These are phyloP conservation scores for Petrocephalus zakoni DNA, from an alignment of 2,113 vertebrate genomes.

Conservation along the genomic window DNA sequence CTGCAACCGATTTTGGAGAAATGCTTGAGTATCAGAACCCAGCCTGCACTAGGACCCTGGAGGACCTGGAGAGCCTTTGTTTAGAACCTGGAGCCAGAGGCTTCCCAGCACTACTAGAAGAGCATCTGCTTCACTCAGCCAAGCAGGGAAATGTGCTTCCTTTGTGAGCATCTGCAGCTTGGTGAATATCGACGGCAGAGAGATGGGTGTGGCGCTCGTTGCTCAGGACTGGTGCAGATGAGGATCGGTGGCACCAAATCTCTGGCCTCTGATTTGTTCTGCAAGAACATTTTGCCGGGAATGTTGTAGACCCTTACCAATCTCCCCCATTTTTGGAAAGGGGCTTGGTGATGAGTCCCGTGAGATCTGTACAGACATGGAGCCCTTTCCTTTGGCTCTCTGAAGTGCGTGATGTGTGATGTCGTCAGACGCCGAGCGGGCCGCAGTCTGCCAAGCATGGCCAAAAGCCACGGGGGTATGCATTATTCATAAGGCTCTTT, in stretches of 20 bases:
- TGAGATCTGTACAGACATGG: background rate
- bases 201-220: background rate
- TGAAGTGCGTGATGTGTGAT: background rate
- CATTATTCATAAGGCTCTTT: background rate
- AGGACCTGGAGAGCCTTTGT: background rate
- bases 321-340: background rate
- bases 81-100: background rate
- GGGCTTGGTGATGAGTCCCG: background rate
- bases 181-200: background rate
- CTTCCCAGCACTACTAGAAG: background rate
- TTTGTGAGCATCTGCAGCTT: background rate
- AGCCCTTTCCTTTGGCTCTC: background rate
- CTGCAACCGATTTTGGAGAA: background rate
- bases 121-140: background rate
- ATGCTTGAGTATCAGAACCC: background rate
- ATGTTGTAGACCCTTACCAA: background rate
- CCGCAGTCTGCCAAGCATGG: background rate
- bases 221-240: background rate
- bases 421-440: background rate
- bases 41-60: background rate
- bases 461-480: background rate
- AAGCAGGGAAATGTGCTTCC: background rate
- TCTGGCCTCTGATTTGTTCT: background rate
- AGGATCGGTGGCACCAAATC: background rate
- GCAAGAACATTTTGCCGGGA: background rate